These are phyloP conservation scores for Sciurus niger DNA, from an alignment of 2,113 vertebrate genomes.

Conservation along the genomic window DNA sequence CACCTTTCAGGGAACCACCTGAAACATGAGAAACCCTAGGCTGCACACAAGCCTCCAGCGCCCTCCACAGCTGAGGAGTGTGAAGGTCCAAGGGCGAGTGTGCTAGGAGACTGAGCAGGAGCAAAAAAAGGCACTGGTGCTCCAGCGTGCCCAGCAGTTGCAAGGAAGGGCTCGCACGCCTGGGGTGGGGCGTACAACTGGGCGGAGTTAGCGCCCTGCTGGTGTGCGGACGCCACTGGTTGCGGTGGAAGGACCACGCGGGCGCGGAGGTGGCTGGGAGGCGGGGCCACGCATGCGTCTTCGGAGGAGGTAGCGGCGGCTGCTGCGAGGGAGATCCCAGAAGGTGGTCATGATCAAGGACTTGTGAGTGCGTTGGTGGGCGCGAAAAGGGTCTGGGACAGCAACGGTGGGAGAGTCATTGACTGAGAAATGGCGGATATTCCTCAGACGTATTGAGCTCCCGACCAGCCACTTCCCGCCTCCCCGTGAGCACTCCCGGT, in stretches of 20 bases:
- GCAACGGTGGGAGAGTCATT: background rate
- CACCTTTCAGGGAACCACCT: background rate
- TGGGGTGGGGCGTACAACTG: background rate
- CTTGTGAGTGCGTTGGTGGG: slow-evolving; percentile 90
- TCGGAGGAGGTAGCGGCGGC: slow-evolving; percentile 39
- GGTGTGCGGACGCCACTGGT: slow-evolving; percentile 58
- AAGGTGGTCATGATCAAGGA: slow-evolving; percentile 94
- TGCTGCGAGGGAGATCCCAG: slow-evolving; percentile 79
- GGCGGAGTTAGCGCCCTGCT: background rate
- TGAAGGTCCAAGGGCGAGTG: accelerated
- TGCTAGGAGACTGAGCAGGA: background rate
- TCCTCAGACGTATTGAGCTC: no score
- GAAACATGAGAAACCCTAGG: background rate
- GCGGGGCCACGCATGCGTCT: slow-evolving; percentile 77
- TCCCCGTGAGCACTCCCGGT: background rate
- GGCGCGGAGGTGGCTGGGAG: background rate
- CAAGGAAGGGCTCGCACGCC: background rate
- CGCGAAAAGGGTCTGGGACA: background rate
- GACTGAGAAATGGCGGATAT: background rate
- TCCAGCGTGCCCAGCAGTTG: background rate
- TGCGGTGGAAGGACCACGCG: slow-evolving; percentile 79
- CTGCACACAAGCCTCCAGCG: background rate
- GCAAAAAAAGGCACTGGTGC: accelerated
- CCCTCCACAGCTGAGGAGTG: background rate
- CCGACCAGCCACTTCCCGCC: background rate